Evolutionary conservation across 2,888 invertebrate genomes (phyloP), one percentile per base, ranked within the genome.

Genomic region (Carterocephalus palaemon): DNA sequence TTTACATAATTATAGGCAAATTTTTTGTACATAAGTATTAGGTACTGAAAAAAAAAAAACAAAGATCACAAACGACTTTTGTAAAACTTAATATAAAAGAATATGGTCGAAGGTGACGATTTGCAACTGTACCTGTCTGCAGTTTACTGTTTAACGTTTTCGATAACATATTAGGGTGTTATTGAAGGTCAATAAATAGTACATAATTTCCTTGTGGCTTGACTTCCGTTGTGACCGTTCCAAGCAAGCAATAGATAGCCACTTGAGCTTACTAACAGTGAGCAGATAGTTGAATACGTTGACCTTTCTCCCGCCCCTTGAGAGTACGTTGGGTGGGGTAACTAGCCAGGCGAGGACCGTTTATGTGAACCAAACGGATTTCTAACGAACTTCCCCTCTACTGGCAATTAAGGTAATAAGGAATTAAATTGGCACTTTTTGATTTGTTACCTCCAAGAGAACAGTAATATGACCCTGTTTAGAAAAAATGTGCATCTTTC

Each of bases 251-350:
- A 57, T n/a, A n/a, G n/a, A n/a, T n/a, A n/a, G n/a, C 62, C 70
- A 70, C 58, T 50, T 23, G 13, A 29, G 53, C 60, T 54, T 53
- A 54, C 58, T 62, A 60, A 53, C 47, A 51, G 47, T 51, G 48
- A 48, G 58, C 67, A 63, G 71, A 75, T 76, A 74, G 75, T 67
- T 70, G 73, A 71, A 79, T 75, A 63, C 64, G 70, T 81, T 80
- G 78, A 78, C 79, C 75, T 80, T 79, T 77, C 62, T 63, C 55
- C 70, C 75, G 61, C 63, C 56, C 70, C 64, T 61, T 48, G 34
- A 57, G 66, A 71, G 65, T 57, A 59, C 52, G 57, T 51, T 4
- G 16, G 26, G 24, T 10, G 3, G 26, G n/a, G n/a, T n/a, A n/a
- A n/a, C n/a, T n/a, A 1, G 1, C 23, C 16, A 8, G n/a, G 12